Evolutionary conservation across 2,888 invertebrate genomes (phyloP), one percentile per base, ranked within the genome.

Genomic region (Hesperia comma): DNA sequence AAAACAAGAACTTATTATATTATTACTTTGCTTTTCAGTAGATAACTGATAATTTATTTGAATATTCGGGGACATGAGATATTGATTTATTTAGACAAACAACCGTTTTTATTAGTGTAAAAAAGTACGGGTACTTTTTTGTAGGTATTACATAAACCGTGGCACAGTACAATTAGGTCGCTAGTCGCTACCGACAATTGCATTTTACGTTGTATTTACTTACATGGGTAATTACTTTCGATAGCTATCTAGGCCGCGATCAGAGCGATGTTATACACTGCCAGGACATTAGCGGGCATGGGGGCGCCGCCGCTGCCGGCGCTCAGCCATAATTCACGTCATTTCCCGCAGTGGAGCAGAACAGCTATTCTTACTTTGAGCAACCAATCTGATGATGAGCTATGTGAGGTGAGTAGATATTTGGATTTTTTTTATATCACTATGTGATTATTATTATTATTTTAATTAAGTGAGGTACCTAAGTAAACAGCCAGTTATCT

Each of bases 321-420:
- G 7, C 69, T 81, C 41, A 78, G 77, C 63, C 78, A 82, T 21
- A 78, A 82, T 21, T 69, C 82, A 2, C 74, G 83, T n/a, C 77
- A 84, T 61, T 88, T 88, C 71, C 85, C 89, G 0, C 88, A 87
- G 68, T 91, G 90, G 89, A 88, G 86, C 69, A 80, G 83, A 72
- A 88, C 88, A 26, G 86, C 85, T 10, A 80, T 87, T 70, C 71
- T 90, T 64, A 85, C 86, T 26, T 72, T 87, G 21, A 79, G 84
- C 26, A 78, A 72, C 58, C 68, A 70, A 37, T 69, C 73, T 17
- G 85, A 84, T 64, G 83, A 83, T 67, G 78, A 78, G 46, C 67
- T 72, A 8, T 53, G 70, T 33, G 68, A 75, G 68, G 82, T 83
- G 76, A 80, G 63, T 64, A 46, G 61, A 66, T 68, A 49, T 43